These are phyloP conservation scores for Criorhina ranunculi DNA, from an alignment of 2,888 invertebrate genomes.

Conservation along the genomic window DNA sequence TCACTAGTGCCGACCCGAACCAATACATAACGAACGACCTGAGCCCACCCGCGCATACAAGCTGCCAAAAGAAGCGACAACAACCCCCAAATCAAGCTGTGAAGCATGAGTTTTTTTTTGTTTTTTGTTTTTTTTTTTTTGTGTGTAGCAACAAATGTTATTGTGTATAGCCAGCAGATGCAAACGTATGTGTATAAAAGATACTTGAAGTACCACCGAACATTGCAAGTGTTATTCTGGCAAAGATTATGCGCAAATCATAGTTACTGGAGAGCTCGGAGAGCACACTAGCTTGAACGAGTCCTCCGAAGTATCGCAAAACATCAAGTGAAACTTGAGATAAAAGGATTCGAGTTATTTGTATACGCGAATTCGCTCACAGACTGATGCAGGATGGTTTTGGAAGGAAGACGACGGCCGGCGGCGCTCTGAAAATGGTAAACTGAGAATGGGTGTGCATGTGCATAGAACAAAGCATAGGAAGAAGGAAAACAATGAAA, in stretches of 20 bases:
- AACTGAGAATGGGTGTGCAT: too few species aligned
- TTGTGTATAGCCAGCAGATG: constrained; percentile 4
- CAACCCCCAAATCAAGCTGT: not conserved
- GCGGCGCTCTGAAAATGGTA: too few species aligned
- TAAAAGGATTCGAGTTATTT: not conserved
- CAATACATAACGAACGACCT: constrained; percentile 7
- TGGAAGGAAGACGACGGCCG: too few species aligned
- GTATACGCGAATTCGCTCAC: not conserved
- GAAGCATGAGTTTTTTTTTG: not conserved
- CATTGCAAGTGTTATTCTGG: not conserved
- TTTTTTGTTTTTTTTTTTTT: too few species aligned
- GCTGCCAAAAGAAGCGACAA: not conserved
- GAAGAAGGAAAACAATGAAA: too few species aligned
- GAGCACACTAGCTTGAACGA: constrained; percentile 11
- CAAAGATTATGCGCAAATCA: constrained; percentile 54
- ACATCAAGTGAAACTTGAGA: constrained; percentile 5
- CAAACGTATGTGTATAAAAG: constrained; percentile 2
- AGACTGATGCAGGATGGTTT: too few species aligned
- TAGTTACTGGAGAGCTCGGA: constrained; percentile 17
- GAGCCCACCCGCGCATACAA: not conserved
- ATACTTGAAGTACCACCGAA: not conserved
- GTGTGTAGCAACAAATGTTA: constrained; percentile 23
- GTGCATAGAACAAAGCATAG: too few species aligned
- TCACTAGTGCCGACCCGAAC: not conserved
- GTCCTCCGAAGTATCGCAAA: not conserved